Percentiles rank a stretch among this genome's conserved stretches.
These are phyloP conservation scores for Steinernema carpocapsae DNA, from an alignment of 2,888 invertebrate species.

Conservation along the genomic window DNA sequence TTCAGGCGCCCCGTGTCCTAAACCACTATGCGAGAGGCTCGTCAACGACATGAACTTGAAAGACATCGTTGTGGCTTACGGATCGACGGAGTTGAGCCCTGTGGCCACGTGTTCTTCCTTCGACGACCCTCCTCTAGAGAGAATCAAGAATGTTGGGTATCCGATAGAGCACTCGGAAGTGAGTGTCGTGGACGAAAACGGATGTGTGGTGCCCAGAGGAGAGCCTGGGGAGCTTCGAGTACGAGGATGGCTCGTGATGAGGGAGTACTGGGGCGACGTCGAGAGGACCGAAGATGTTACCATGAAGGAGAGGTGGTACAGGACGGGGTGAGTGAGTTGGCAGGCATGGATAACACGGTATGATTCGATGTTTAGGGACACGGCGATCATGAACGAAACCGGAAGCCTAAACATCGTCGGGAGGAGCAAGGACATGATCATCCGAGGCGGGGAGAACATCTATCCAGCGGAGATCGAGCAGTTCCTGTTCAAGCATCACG, in stretches of 20 bases:
- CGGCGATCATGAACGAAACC: slow-evolving; percentile 70
- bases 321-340: slow-evolving; percentile 74
- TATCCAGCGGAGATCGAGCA: slow-evolving; percentile 73
- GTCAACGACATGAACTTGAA: slow-evolving; percentile 69
- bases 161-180: slow-evolving; percentile 73
- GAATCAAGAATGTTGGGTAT: slow-evolving; percentile 73
- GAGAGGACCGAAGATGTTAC: slow-evolving; percentile 78
- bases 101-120: slow-evolving; percentile 25
- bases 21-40: slow-evolving; percentile 71
- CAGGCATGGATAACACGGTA: not conserved
- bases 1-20: slow-evolving; percentile 79
- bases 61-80: slow-evolving; percentile 61
- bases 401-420: slow-evolving; percentile 71
- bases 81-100: slow-evolving; percentile 39
- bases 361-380: slow-evolving; percentile 66
- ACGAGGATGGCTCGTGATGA: slow-evolving; percentile 73
- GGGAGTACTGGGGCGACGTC: slow-evolving; percentile 81
- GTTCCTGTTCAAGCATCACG: slow-evolving; percentile 71
- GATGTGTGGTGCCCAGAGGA: slow-evolving; percentile 39
- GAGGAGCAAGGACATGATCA: slow-evolving; percentile 72
- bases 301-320: slow-evolving; percentile 78
- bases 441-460: slow-evolving; percentile 73
- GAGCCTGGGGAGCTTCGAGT: slow-evolving; percentile 42
- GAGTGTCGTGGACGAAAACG: slow-evolving; percentile 29
- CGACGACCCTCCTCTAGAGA: slow-evolving; percentile 70